Base-by-base conservation (phyloP, 1,140 invertebrate genomes). In the Lepidurus couesii region DNA sequence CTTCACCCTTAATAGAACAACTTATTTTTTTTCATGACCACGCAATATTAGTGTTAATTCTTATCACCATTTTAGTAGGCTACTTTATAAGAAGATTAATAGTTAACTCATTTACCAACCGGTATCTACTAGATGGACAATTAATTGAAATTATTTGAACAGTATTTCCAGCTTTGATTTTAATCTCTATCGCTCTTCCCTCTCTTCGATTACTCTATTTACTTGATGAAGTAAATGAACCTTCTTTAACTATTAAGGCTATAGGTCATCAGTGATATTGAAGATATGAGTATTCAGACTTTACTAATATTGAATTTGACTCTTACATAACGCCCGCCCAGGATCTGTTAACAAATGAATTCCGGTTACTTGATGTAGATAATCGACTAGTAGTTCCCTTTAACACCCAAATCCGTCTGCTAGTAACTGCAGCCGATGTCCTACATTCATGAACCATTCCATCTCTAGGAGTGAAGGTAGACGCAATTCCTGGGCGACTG, bases 241-340 rank as follows among this genome's bases (percentile, higher is more conserved):
- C n/a, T n/a, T n/a, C n/a, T n/a, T n/a, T n/a, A n/a, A n/a, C n/a
- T n/a, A n/a, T n/a, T n/a, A n/a, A 90, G 87, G 83, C 85, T 75
- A 86, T 89, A 82, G 89, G 89, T 0, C 88, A 90, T 85, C 90
- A 91, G 86, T 91, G 89, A 87, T 90, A 90, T 83, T 91, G 90
- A 89, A 86, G 83, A 65, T 91, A 91, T 86, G 89, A 91, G 87
- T 90, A 89, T 84, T 85, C 85, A 79, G 87, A 89, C 85, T 88
- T 90, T 86, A 83, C 84, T 80, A 84, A 86, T 81, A 83, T 89
- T 82, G 86, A 89, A 85, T 90, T 90, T 87, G 88, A 91, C 83
- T 89, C 89, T 21, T 90, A 88, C 84, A 90, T 90, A 87, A 85
- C 86, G 77, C 83, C 84, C 21, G 79, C 78, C 78, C 85, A 85